A percentile compares a stretch with the other conserved stretches of the same genome.
Evolutionary conservation across 1,140 invertebrate species (phyloP).

Genomic region (Cydia pomonella): DNA sequence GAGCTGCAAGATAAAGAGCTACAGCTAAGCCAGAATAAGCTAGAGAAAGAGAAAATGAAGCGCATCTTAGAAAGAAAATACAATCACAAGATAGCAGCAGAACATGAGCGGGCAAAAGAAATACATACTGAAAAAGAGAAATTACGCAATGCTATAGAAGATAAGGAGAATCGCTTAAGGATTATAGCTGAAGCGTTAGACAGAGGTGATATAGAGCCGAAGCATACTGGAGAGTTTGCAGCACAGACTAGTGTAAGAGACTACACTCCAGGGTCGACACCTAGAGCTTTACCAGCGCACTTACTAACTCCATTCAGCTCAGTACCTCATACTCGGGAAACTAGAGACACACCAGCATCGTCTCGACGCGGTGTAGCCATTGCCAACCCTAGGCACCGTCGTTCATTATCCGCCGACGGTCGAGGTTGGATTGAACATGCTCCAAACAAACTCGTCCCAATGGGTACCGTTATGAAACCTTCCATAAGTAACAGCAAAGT

Average conservation of each 20-base stretch:
- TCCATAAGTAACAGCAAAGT: slow-evolving; percentile 91
- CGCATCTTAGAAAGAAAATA: slow-evolving; percentile 82
- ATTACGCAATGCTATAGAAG: slow-evolving; percentile 80
- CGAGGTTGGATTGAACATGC: slow-evolving; percentile 96
- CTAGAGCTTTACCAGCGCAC: slow-evolving; percentile 71
- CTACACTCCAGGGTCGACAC: slow-evolving; percentile 71
- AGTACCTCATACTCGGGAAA: slow-evolving; percentile 51
- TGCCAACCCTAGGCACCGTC: slow-evolving; percentile 87
- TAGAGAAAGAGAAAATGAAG: slow-evolving; percentile 89
- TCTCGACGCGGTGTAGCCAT: slow-evolving; percentile 81
- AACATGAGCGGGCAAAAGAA: slow-evolving; percentile 86
- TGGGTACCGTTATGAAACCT: slow-evolving; percentile 94
- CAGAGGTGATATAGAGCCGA: slow-evolving; percentile 52
- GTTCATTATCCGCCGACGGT: slow-evolving; percentile 88
- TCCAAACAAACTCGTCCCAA: slow-evolving; percentile 85
- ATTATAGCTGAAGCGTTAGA: slow-evolving; percentile 68
- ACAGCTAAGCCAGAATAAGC: slow-evolving; percentile 85
- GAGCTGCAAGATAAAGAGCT: slow-evolving; percentile 85
- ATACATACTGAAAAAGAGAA: slow-evolving; percentile 85
- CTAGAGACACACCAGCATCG: slow-evolving; percentile 56
- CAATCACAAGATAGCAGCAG: slow-evolving; percentile 85
- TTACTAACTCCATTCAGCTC: slow-evolving; percentile 71
- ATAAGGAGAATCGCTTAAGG: slow-evolving; percentile 79
- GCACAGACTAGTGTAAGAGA: slow-evolving; percentile 62
- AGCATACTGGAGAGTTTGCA: slow-evolving; percentile 58